Percentiles rank a stretch among this genome's conserved stretches.
Conservation (phyloP, 2,797 vertebrate species). For the Arnoldichthys spilopterus region DNA sequence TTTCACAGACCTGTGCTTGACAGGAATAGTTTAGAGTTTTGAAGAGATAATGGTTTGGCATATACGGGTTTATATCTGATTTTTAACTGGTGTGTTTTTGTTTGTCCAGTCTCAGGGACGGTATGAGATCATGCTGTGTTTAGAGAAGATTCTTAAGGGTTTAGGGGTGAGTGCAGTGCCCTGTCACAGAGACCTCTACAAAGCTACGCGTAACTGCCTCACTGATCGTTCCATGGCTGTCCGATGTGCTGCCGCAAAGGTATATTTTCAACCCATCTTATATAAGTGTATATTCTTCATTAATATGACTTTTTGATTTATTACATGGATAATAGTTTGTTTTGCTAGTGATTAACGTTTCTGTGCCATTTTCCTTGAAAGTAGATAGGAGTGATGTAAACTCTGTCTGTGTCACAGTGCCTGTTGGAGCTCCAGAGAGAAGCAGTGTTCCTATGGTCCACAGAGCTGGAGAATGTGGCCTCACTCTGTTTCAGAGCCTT, state of each 20-base stretch:
- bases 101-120: constrained; percentile 90
- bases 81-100: constrained; percentile 8
- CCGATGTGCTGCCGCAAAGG: constrained; percentile 91
- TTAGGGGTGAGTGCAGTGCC: constrained; percentile 80
- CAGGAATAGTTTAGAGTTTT: too few relatives aligned
- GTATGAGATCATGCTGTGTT: constrained; percentile 89
- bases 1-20: too few relatives aligned
- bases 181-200: constrained; percentile 92
- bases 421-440: constrained; percentile 92
- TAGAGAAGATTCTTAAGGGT: constrained; percentile 88
- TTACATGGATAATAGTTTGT: background rate
- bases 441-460: constrained; percentile 89
- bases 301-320: background rate
- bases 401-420: constrained; percentile 76
- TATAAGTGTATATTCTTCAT: too few relatives aligned
- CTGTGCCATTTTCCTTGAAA: background rate
- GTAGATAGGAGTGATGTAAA: background rate
- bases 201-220: constrained; percentile 85
- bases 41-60: too few relatives aligned
- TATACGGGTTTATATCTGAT: too few relatives aligned
- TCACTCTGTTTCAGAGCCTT: constrained; percentile 93
- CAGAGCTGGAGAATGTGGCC: constrained; percentile 89
- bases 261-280: constrained; percentile 56
- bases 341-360: background rate
- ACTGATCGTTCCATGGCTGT: constrained; percentile 93